Evolutionary conservation across 1,140 invertebrate species (phyloP), one percentile per base, ranked within the genome.

Genomic region (Atta colombica): DNA sequence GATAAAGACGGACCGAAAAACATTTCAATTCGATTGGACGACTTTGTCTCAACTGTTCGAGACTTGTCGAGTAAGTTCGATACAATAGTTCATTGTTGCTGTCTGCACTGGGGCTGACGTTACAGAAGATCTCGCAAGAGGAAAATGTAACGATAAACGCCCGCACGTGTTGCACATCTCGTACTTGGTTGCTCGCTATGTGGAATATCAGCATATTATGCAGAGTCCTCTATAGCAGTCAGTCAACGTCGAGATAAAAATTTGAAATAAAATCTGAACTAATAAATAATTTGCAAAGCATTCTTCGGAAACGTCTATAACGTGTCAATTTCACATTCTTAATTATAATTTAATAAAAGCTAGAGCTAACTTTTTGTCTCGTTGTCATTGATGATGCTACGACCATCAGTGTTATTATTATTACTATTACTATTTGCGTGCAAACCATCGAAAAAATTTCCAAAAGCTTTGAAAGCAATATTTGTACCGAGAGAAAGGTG

Each of bases 151-250:
- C 77, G 74, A 72, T n/a, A 10, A 60, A 77, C 63, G 16, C 53
- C 55, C 61, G 35, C 31, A 66, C 65, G 10, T 89, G 31, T 69
- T 65, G 49, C 49, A 45, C 45, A 77, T 60, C 58, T 84, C 55
- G 55, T 68, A 31, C 49, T 28, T 35, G 68, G 16, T 60, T 77
- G 60, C 60, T 90, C 58, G 89, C 89, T 90, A 90, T 90, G 89
- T 90, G 89, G 87, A 92, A 92, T 91, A 90, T 77, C 75, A 72
- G 53, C 65, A 85, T 82, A 87, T 88, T 93, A 91, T 94, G 93
- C 93, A 94, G 93, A 94, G 93, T 93, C 94, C 93, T 92, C 85
- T 91, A 94, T 92, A 94, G 87, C 91, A 94, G 94, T 94, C 94
- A 95, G 94, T 94, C 94, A 94, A 93, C 92, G 85, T 81, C 66